Percentiles rank a stretch among this genome's conserved stretches.
Conservation (phyloP, 1,140 invertebrate species). For the Triops cancriformis region DNA sequence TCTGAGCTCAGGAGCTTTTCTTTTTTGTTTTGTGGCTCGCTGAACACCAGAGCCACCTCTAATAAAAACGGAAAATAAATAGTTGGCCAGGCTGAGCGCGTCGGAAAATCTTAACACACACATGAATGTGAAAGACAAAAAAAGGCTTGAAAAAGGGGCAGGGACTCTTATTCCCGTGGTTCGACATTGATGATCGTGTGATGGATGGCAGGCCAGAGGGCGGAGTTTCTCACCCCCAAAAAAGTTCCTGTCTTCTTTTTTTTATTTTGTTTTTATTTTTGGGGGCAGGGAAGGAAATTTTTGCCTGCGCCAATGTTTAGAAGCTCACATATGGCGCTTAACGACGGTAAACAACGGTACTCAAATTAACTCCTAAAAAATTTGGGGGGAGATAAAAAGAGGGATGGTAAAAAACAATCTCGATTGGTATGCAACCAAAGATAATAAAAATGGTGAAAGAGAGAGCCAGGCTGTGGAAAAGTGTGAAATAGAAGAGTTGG, state of each 20-base stretch:
- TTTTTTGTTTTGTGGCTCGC: no score
- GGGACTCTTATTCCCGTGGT: background rate
- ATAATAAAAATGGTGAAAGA: background rate
- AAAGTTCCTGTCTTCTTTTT: background rate
- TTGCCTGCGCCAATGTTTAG: background rate
- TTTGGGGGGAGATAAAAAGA: background rate
- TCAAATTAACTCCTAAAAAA: background rate
- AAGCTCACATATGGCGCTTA: background rate
- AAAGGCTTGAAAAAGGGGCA: background rate
- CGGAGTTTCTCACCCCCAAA: conserved; percentile 3
- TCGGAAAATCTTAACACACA: background rate
- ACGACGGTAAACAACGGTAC: background rate
- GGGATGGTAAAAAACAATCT: background rate
- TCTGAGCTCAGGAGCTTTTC: no score
- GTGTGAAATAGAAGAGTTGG: no score
- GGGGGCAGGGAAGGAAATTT: background rate
- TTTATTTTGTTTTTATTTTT: background rate
- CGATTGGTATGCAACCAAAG: background rate
- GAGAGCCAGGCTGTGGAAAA: background rate
- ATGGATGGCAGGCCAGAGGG: background rate
- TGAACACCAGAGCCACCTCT: no score
- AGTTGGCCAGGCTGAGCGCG: no score
- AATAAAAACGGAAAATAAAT: no score
- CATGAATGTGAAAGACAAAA: background rate
- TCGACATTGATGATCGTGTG: background rate